These are phyloP conservation scores for Lethrus apterus DNA, from an alignment of 1,140 invertebrate genomes.

Conservation along the genomic window DNA sequence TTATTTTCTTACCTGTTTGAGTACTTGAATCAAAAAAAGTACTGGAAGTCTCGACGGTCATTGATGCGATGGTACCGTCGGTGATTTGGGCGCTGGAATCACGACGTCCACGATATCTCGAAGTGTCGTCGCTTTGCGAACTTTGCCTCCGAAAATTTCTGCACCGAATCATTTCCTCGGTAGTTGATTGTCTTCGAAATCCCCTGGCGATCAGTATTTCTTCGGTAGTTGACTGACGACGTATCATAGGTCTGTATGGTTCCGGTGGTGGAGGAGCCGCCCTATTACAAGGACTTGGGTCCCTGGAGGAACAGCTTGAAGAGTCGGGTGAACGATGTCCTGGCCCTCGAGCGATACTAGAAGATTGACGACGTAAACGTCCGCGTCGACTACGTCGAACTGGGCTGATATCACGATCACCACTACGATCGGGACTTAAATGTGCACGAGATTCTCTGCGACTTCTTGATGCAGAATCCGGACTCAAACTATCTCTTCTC, in stretches of 20 bases:
- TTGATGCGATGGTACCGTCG: constrained; percentile 84
- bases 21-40: constrained; percentile 89
- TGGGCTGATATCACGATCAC: constrained; percentile 64
- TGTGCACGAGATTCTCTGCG: constrained; percentile 69
- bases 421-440: constrained; percentile 68
- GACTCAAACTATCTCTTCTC: constrained; percentile 75
- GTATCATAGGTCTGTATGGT: constrained; percentile 60
- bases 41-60: constrained; percentile 86
- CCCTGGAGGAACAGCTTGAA: constrained; percentile 63
- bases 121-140: constrained; percentile 70
- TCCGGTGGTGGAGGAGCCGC: constrained; percentile 37
- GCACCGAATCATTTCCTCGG: constrained; percentile 86
- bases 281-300: constrained; percentile 65
- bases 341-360: constrained; percentile 55
- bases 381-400: constrained; percentile 53
- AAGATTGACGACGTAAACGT: constrained; percentile 70
- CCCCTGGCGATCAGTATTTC: constrained; percentile 85
- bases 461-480: constrained; percentile 70
- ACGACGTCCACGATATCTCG: constrained; percentile 67
- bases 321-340: constrained; percentile 61
- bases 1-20: constrained; percentile 72
- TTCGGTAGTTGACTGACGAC: constrained; percentile 83
- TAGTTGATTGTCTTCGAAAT: constrained; percentile 81
- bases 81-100: constrained; percentile 85
- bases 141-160: constrained; percentile 77